Base-by-base conservation (phyloP, 2,888 invertebrate genomes). In the Yponomeuta cagnagella region DNA sequence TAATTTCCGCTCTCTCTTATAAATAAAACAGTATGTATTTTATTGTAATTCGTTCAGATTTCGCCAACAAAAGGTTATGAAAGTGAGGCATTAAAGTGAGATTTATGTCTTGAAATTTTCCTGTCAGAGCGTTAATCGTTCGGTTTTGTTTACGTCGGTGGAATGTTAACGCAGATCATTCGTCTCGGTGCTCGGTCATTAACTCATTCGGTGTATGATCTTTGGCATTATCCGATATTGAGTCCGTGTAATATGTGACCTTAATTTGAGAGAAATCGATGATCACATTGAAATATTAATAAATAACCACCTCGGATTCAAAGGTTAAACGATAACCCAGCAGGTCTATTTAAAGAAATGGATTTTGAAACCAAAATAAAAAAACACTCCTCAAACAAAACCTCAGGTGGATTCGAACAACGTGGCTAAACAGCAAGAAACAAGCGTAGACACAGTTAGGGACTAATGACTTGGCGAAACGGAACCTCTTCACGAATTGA, bases 401-500 rank as follows among this genome's bases (percentile, higher is more conserved):
- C 52, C 3, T 58, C 52, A 15, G 15, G 52, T 15, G 15, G 52
- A 58, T 2, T 12, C 15, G 4, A 58, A 58, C 52, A 58, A 58
- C 15, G 12, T 15, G 15, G 52, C 15, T 58, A 58, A 58, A 58
- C 15, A 58, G 52, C 52, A 58, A 58, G 37, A 63, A 63, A 48
- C 48, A 68, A n/a, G 71, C 37, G 30, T 10, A 48, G 64, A 65
- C 33, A 30, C 33, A 65, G 33, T 65, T 31, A 31, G 43, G 37
- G 63, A 82, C 88, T 90, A 90, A 90, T 91, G 90, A 91, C 90
- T 85, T 90, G 76, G 90, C 90, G 87, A 91, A 91, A 91, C 85
- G 83, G 85, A 87, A 85, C 86, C 87, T 58, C 52, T 85, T 85
- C 84, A 84, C 52, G 52, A 90, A 89, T 90, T 89, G 87, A 89